Conservation (phyloP, 2,113 vertebrate species). For the Anhinga anhinga region DNA sequence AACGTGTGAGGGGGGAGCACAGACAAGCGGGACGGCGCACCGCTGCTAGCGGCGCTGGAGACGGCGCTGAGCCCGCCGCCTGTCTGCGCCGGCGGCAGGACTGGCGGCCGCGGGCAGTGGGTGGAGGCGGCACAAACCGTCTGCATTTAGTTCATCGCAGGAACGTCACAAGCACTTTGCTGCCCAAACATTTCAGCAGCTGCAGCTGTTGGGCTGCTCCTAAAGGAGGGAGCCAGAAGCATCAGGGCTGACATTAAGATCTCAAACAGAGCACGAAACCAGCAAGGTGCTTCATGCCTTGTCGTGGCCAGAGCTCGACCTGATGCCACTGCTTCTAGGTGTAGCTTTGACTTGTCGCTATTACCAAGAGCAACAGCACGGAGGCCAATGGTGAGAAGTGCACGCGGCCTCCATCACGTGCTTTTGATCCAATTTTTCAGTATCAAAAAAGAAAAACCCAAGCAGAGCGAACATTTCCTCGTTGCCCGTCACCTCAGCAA, state of each 20-base stretch:
- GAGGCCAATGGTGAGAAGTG: neutral
- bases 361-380: neutral
- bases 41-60: neutral
- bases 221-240: neutral
- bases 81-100: neutral
- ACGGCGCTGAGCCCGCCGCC: fast-evolving
- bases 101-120: neutral
- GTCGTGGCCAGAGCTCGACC: neutral
- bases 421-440: neutral
- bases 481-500: neutral
- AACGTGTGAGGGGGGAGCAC: neutral
- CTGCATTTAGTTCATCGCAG: no score
- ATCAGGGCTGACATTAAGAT: neutral
- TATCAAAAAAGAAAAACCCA: neutral
- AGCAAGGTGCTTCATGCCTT: neutral
- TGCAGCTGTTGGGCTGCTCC: neutral
- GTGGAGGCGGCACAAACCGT: neutral
- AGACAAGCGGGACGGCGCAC: neutral
- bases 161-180: neutral
- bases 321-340: neutral
- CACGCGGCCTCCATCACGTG: neutral
- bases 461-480: neutral
- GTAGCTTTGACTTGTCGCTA: neutral
- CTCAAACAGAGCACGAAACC: neutral
- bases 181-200: neutral